Conservation (phyloP, 2,797 vertebrate species). For the Semaprochilodus insignis region DNA sequence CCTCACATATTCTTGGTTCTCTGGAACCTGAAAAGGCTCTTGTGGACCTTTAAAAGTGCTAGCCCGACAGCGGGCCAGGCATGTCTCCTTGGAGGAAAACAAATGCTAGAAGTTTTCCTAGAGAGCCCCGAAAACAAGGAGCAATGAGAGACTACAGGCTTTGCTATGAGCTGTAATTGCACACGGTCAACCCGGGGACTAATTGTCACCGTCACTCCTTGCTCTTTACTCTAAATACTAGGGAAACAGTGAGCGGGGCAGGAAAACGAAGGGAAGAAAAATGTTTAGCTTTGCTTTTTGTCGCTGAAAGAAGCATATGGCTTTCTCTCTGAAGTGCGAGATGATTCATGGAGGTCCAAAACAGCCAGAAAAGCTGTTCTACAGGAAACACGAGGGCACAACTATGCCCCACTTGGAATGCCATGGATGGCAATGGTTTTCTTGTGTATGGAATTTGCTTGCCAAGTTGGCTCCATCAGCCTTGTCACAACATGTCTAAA, state of each 20-base stretch:
- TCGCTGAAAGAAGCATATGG: slow-evolving; percentile 15
- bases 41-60: slow-evolving; percentile 44
- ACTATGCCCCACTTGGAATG: slow-evolving; percentile 46
- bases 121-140: slow-evolving; percentile 57
- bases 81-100: slow-evolving; percentile 21
- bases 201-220: slow-evolving; percentile 62
- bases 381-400: slow-evolving; percentile 22
- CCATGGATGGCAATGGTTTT: slow-evolving; percentile 27
- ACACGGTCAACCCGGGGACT: slow-evolving; percentile 62
- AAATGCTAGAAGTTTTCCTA: slow-evolving; percentile 64
- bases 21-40: slow-evolving; percentile 54
- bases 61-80: slow-evolving; percentile 25
- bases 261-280: slow-evolving; percentile 36
- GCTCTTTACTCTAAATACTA: slow-evolving; percentile 59
- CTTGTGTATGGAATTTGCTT: not conserved
- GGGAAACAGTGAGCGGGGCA: slow-evolving; percentile 39
- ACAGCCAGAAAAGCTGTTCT: slow-evolving; percentile 60
- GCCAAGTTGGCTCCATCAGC: slow-evolving; percentile 31
- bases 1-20: slow-evolving; percentile 39
- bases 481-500: slow-evolving; percentile 46
- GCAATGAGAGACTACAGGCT: slow-evolving; percentile 40
- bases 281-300: slow-evolving; percentile 22
- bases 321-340: slow-evolving; percentile 42
- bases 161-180: slow-evolving; percentile 65
- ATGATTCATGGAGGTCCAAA: slow-evolving; percentile 59